Evolutionary conservation across 2,888 invertebrate species (phyloP).

Genomic region (Empis stercorea): DNA sequence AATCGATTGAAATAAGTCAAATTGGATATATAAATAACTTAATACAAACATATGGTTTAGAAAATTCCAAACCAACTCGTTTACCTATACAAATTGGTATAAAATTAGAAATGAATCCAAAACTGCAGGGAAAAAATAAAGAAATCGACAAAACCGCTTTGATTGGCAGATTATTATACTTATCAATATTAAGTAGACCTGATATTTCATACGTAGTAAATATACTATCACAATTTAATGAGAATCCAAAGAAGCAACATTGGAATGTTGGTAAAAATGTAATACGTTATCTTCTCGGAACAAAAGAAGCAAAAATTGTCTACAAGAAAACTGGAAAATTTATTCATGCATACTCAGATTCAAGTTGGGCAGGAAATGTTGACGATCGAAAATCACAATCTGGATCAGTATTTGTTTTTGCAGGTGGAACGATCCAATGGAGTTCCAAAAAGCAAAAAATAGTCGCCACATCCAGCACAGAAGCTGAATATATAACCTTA

Average conservation of each 20-base stretch:
- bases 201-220: conserved; percentile 8
- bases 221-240: background rate
- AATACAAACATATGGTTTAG: background rate
- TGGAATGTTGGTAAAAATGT: too few relatives aligned
- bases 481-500: conserved; percentile 6
- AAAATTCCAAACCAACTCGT: conserved; percentile 4
- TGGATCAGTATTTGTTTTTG: background rate
- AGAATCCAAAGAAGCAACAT: too few relatives aligned
- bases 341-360: too few relatives aligned
- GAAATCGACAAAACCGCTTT: conserved; percentile 5
- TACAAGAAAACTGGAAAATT: too few relatives aligned
- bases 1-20: conserved; percentile 1
- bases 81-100: conserved; percentile 2
- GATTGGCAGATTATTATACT: conserved; percentile 5
- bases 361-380: background rate
- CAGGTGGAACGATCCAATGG: conserved; percentile 1
- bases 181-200: conserved; percentile 7
- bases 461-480: conserved; percentile 1
- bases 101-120: conserved; percentile 5
- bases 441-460: conserved; percentile 1
- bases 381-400: conserved; percentile 2
- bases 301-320: too few relatives aligned
- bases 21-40: conserved; percentile 7
- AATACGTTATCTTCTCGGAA: too few relatives aligned
- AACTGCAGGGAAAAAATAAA: conserved; percentile 4